Evolutionary conservation across 2,113 vertebrate species (phyloP).

Genomic region (Boulengeromyrus knoepffleri): DNA sequence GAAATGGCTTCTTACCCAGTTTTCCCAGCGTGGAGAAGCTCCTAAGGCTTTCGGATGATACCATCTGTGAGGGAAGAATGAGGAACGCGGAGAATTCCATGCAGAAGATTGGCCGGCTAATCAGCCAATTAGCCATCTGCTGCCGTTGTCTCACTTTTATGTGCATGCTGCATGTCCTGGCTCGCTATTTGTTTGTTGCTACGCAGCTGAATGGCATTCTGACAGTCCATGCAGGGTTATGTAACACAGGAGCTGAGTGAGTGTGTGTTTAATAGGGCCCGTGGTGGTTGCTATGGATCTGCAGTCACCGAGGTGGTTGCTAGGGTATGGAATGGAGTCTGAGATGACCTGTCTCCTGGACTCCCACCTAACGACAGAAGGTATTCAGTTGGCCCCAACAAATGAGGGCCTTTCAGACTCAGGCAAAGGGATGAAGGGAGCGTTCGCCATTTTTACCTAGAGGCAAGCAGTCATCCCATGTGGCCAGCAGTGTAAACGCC

Average conservation of each 20-base stretch:
- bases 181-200: slow-evolving; percentile 4
- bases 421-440: not conserved
- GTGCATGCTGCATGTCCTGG: not conserved
- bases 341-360: slow-evolving; percentile 3
- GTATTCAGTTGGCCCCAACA: not conserved
- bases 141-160: not conserved
- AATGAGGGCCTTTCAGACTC: not conserved
- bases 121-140: slow-evolving; percentile 11
- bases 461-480: not conserved
- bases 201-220: slow-evolving; percentile 12
- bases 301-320: slow-evolving; percentile 17
- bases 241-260: not conserved
- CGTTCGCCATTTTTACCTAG: not conserved
- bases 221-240: not conserved
- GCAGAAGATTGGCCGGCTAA: not conserved
- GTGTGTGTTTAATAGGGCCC: not conserved
- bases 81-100: not conserved
- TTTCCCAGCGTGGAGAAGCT: not conserved
- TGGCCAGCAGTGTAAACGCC: not conserved
- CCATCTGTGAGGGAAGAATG: not conserved
- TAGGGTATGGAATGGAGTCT: slow-evolving; percentile 8
- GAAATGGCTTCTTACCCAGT: not conserved
- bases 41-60: not conserved
- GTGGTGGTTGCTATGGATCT: slow-evolving; percentile 15
- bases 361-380: not conserved